phyloP scores from a whole-genome alignment of 2,797 vertebrate genomes.

The Semotilus atromaculatus region DNA sequence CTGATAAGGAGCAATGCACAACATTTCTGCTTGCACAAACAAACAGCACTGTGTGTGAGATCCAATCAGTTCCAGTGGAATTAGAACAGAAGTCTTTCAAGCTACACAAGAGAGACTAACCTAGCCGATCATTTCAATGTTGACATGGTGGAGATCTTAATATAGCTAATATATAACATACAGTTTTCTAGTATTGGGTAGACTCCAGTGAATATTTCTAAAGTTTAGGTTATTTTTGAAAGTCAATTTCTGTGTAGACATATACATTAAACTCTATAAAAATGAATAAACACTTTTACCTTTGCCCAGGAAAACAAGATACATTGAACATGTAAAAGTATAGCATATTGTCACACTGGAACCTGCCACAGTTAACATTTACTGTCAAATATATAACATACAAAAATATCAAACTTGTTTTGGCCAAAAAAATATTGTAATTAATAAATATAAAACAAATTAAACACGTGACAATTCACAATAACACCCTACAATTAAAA shows the following conservation, averaged over 20 bases:
- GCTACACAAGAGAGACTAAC: slow-evolving; percentile 36
- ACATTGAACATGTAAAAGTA: not conserved
- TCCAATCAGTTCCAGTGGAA: slow-evolving; percentile 65
- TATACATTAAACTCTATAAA: not conserved
- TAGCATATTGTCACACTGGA: not conserved
- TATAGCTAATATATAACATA: not conserved
- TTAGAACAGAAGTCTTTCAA: slow-evolving; percentile 62
- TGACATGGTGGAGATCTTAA: not conserved
- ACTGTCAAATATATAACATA: not conserved
- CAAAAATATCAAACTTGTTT: not conserved
- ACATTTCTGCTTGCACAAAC: slow-evolving; percentile 58
- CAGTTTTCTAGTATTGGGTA: not conserved
- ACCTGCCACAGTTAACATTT: not conserved
- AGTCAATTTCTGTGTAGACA: not conserved
- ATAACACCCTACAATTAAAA: no score
- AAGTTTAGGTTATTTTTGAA: not conserved
- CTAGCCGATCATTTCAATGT: slow-evolving; percentile 9
- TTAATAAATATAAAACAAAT: not conserved
- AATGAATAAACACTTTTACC: not conserved
- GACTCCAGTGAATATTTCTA: not conserved
- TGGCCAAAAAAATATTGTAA: not conserved
- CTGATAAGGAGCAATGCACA: slow-evolving; percentile 62
- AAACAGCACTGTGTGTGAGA: slow-evolving; percentile 60
- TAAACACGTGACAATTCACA: not conserved
- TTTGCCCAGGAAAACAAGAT: not conserved